Conservation (phyloP, 2,113 vertebrate species). For the Crotophaga sulcirostris region DNA sequence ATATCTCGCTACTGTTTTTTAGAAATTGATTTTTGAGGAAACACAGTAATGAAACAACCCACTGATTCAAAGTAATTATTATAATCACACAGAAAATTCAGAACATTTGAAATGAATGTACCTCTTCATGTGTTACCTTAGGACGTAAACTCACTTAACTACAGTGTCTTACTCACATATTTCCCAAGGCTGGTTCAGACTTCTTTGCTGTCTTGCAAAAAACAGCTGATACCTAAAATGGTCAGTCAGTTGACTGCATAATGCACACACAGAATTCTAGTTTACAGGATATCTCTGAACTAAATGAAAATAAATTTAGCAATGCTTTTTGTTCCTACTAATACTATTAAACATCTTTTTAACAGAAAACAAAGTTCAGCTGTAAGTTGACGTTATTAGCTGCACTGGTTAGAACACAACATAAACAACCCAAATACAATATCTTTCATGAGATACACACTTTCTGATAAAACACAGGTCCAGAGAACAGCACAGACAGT, state of each 20-base stretch:
- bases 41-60: neutral
- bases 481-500: neutral
- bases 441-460: neutral
- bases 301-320: neutral
- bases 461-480: neutral
- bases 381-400: neutral
- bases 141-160: neutral
- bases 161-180: neutral
- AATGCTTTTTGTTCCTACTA: neutral
- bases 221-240: neutral
- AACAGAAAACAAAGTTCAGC: neutral
- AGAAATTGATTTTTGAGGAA: neutral
- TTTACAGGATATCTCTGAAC: neutral
- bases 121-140: neutral
- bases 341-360: neutral
- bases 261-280: neutral
- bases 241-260: neutral
- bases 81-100: neutral
- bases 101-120: neutral
- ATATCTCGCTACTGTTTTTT: neutral
- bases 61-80: neutral
- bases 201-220: neutral
- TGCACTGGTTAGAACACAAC: neutral
- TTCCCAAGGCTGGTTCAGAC: neutral
- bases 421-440: fast-evolving